Conservation (phyloP, 2,113 vertebrate genomes). For the Ardeotis arabs region DNA sequence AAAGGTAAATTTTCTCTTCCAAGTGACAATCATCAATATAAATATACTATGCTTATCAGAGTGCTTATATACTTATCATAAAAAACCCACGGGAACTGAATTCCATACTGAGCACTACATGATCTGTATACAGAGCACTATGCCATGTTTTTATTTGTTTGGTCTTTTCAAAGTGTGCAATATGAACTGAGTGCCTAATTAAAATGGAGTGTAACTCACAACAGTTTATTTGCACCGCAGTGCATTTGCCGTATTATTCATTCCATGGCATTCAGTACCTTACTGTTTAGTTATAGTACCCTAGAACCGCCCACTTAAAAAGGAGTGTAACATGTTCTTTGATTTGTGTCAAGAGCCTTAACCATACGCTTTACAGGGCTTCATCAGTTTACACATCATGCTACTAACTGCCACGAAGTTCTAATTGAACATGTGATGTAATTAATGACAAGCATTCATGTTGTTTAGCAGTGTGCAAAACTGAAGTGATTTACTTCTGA, state of each 20-base stretch:
- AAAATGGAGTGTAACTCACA: slow-evolving; percentile 51
- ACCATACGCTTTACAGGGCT: slow-evolving; percentile 21
- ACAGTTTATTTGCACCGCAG: slow-evolving; percentile 38
- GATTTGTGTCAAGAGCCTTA: slow-evolving; percentile 30
- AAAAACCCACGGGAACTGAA: neutral
- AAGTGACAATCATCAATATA: neutral
- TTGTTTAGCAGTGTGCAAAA: neutral
- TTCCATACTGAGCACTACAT: neutral
- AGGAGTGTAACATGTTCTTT: neutral
- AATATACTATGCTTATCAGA: neutral
- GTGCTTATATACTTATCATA: neutral
- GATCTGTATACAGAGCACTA: neutral
- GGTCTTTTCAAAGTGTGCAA: neutral
- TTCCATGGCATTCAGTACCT: neutral
- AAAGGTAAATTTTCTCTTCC: neutral
- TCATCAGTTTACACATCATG: neutral
- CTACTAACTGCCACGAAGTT: neutral
- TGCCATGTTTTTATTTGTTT: slow-evolving; percentile 24
- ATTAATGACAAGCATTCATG: neutral
- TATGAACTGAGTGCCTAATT: slow-evolving; percentile 23
- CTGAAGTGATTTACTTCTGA: neutral
- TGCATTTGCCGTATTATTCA: neutral
- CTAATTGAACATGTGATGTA: neutral
- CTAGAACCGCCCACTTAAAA: slow-evolving; percentile 28
- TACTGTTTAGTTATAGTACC: neutral